These are phyloP conservation scores for Coecobrya sp. DNA, from an alignment of 2,888 invertebrate species.

Conservation along the genomic window DNA sequence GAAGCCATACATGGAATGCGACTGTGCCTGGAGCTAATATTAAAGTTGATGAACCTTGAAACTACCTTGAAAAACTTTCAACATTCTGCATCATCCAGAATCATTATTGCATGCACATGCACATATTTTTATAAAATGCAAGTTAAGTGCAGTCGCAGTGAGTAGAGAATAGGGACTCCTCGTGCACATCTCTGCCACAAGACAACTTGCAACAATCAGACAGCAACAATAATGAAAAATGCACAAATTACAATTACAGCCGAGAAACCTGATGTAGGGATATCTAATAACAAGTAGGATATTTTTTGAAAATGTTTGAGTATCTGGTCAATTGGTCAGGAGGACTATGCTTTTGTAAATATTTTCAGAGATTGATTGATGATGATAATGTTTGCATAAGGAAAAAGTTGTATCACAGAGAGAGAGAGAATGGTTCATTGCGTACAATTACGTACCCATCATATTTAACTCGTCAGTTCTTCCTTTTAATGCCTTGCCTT, in stretches of 20 bases:
- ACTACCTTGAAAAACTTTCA: slow-evolving; percentile 59
- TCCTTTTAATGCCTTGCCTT: background rate
- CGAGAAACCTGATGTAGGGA: background rate
- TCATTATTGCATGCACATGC: background rate
- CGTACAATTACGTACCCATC: background rate
- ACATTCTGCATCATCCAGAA: background rate
- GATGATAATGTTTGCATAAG: background rate
- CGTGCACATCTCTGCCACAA: background rate
- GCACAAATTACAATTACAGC: background rate
- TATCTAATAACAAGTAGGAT: too few species aligned
- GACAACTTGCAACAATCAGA: background rate
- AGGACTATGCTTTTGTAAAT: too few species aligned
- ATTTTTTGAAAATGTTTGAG: background rate
- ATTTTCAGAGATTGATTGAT: background rate
- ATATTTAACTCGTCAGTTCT: background rate
- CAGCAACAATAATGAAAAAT: background rate
- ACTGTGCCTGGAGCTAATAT: slow-evolving; percentile 69
- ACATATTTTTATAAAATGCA: background rate
- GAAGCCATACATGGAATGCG: slow-evolving; percentile 41
- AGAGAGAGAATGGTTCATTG: background rate
- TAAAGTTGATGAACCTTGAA: slow-evolving; percentile 76
- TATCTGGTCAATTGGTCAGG: too few species aligned
- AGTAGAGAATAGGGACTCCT: background rate
- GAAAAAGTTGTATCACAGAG: background rate
- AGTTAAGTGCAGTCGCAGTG: background rate